These are phyloP conservation scores for Nannoperca obscura DNA, from an alignment of 2,797 vertebrate genomes.

Conservation along the genomic window DNA sequence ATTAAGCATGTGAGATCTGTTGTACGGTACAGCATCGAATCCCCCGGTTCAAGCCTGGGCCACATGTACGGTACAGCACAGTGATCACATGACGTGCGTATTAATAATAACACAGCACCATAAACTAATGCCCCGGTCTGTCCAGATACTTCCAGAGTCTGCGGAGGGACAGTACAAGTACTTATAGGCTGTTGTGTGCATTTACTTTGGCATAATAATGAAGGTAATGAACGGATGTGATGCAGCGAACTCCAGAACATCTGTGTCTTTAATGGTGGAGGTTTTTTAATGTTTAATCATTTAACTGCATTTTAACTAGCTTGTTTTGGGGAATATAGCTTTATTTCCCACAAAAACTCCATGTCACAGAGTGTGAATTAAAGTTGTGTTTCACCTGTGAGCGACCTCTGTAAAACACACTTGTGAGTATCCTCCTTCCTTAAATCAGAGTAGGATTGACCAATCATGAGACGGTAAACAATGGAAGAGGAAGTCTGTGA, in stretches of 20 bases:
- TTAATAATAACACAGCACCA: background rate
- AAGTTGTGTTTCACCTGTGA: background rate
- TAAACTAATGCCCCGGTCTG: background rate
- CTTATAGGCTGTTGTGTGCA: too few species aligned
- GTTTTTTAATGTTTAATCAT: background rate
- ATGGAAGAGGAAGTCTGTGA: too few species aligned
- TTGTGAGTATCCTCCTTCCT: too few species aligned
- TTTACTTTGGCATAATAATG: background rate
- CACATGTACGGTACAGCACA: background rate
- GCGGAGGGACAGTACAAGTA: too few species aligned
- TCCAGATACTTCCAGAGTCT: background rate
- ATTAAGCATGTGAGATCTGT: background rate
- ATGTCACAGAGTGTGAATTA: too few species aligned
- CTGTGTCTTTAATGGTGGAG: background rate
- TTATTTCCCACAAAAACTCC: too few species aligned
- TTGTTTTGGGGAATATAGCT: background rate
- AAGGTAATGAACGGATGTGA: background rate
- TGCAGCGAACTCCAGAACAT: background rate
- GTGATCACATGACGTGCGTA: too few species aligned
- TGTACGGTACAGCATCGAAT: background rate
- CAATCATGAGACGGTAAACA: too few species aligned
- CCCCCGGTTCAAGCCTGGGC: background rate
- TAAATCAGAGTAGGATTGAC: too few species aligned
- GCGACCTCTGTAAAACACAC: too few species aligned
- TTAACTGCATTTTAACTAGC: too few species aligned